Percentiles rank a stretch among this genome's conserved stretches.
Evolutionary conservation across 2,888 invertebrate genomes (phyloP).

Genomic region (Aporophyla nigra): DNA sequence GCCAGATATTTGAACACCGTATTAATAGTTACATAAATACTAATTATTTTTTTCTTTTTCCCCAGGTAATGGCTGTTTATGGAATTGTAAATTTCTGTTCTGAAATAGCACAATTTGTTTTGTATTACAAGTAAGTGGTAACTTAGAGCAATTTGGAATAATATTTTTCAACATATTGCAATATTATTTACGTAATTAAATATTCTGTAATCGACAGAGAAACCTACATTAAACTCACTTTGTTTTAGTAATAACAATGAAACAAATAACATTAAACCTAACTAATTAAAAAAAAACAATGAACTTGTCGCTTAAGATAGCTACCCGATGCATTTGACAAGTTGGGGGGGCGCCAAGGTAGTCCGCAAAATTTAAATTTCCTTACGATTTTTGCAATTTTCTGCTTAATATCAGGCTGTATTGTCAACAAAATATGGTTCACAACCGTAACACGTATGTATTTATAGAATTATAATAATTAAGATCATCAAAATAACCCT

Average conservation of each 20-base stretch:
- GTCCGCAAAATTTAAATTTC: too few relatives aligned
- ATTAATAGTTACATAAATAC: neutral
- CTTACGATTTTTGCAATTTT: too few relatives aligned
- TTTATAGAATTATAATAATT: too few relatives aligned
- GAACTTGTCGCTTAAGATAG: neutral
- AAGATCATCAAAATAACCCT: too few relatives aligned
- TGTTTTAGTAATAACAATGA: too few relatives aligned
- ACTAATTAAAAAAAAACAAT: neutral
- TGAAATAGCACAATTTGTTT: neutral
- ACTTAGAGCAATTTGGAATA: neutral
- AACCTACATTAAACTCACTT: neutral
- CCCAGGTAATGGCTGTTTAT: slow-evolving; percentile 59
- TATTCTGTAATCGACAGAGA: neutral
- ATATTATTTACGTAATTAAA: neutral
- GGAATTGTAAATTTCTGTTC: neutral
- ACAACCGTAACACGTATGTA: too few relatives aligned
- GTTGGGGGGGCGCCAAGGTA: too few relatives aligned
- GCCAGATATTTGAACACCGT: neutral
- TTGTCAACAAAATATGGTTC: too few relatives aligned
- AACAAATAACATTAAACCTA: neutral
- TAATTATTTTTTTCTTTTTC: slow-evolving; percentile 27
- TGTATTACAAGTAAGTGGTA: slow-evolving; percentile 12
- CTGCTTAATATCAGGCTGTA: too few relatives aligned
- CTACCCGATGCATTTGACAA: slow-evolving; percentile 26
- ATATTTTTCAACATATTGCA: too few relatives aligned